Base-by-base conservation (phyloP, 2,888 invertebrate genomes). In the Onthophagus sagittarius region DNA sequence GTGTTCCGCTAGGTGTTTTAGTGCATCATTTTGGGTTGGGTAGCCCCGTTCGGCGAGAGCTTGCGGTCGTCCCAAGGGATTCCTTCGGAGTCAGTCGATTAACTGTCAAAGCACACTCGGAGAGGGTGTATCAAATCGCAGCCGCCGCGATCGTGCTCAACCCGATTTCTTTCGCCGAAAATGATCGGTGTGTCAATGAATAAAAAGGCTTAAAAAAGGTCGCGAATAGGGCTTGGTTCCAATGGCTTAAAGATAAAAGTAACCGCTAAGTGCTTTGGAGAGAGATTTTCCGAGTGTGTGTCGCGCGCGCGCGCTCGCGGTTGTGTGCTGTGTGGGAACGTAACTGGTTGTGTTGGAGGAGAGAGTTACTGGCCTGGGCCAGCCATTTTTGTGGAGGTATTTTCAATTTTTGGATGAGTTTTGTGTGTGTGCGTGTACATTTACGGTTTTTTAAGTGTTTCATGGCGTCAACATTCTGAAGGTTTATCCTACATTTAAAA, bases 71-170 rank as follows among this genome's bases (percentile, higher is more conserved):
- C 72, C 71, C 71, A 72, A 71, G 72, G 71, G 71, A 64, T 65
- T 15, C 69, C 9, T 64, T 15, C 63, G 32, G 62, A 69, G 72
- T 71, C 62, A 82, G 81, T 83, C 83, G 83, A 82, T 83, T 82
- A 80, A 79, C 80, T 80, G 82, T 81, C 82, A 82, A 23, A 23
- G 23, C 23, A 23, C 23, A 23, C 2, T 23, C 23, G 23, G 23
- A 23, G 23, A 23, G 85, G 85, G 85, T 85, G 85, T 85, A 85
- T 83, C 83, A 82, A 75, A 11, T 53, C 71, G 83, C 85, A 84
- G 84, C 84, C 84, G 84, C 84, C 83, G 80, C 77, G 81, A 81
- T 80, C 82, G 11, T 11, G 39, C 4, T 53, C 23, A 23, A 23
- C 23, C 23, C 23, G 39, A 53, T 53, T 53, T 53, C 11, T 53